phyloP scores from a whole-genome alignment of 2,113 vertebrate genomes.

The Poeciliopsis retropinna region DNA sequence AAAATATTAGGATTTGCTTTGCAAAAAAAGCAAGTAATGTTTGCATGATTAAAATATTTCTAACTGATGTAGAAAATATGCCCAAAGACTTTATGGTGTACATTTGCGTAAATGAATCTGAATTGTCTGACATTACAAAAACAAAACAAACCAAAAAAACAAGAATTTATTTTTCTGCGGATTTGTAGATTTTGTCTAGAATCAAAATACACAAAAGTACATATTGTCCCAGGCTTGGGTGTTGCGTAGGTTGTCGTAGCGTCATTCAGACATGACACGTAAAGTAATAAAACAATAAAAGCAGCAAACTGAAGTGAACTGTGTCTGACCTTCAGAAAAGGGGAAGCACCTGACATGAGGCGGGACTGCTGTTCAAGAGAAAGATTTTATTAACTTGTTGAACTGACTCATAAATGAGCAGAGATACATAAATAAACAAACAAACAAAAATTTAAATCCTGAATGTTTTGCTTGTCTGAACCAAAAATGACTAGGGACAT shows the following conservation, averaged over 20 bases:
- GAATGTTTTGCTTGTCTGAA: not conserved
- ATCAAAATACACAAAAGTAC: not conserved
- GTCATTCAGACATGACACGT: constrained; percentile 6
- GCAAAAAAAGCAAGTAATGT: too few species aligned
- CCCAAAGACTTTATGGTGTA: too few species aligned
- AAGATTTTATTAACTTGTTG: constrained; percentile 19
- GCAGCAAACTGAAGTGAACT: constrained; percentile 2
- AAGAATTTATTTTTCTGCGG: too few species aligned
- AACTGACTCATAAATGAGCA: constrained; percentile 36
- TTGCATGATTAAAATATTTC: too few species aligned
- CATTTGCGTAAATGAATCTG: too few species aligned
- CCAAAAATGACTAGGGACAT: too few species aligned
- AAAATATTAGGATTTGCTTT: too few species aligned
- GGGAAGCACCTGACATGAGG: constrained; percentile 8
- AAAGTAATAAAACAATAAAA: constrained; percentile 15
- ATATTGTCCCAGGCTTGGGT: not conserved
- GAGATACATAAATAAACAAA: too few species aligned
- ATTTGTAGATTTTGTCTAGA: not conserved
- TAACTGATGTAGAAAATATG: too few species aligned
- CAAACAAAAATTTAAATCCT: not conserved
- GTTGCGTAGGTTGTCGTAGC: too few species aligned
- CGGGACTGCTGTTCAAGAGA: constrained; percentile 7
- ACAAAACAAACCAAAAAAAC: too few species aligned
- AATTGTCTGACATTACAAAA: too few species aligned
- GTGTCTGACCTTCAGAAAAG: constrained; percentile 5